A percentile compares a stretch with the other conserved stretches of the same genome.
Evolutionary conservation across 2,113 vertebrate species (phyloP).

Genomic region (Dipodomys ordii): DNA sequence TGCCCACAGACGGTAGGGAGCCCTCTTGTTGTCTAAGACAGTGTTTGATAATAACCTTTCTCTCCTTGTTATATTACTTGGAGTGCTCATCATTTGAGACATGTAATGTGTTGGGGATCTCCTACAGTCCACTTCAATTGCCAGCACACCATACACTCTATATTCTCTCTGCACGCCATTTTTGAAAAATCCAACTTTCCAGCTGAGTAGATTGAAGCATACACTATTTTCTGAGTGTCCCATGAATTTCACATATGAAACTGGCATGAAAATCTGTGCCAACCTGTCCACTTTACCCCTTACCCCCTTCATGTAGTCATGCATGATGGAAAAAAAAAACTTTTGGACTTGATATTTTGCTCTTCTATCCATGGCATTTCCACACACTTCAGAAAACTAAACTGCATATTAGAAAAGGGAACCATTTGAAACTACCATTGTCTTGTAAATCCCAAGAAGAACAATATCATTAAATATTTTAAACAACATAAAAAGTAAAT

Average conservation of each 20-base stretch:
- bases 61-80: conserved; percentile 65
- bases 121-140: conserved; percentile 72
- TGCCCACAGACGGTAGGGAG: conserved; percentile 68
- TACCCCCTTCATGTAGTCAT: not conserved
- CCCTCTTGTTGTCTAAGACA: conserved; percentile 61
- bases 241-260: conserved; percentile 64
- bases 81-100: conserved; percentile 70
- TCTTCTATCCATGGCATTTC: not conserved
- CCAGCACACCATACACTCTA: conserved; percentile 42
- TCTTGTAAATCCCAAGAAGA: not conserved
- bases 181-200: conserved; percentile 73
- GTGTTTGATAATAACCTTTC: conserved; percentile 69
- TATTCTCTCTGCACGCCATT: conserved; percentile 52
- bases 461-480: not conserved
- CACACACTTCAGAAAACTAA: conserved; percentile 50
- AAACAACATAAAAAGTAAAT: conserved; percentile 21
- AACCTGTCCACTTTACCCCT: not conserved
- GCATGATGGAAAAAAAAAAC: not conserved
- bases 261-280: conserved; percentile 56
- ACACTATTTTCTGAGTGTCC: conserved; percentile 58
- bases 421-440: conserved; percentile 32
- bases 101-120: conserved; percentile 57
- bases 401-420: not conserved
- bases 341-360: not conserved
- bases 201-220: conserved; percentile 61